Evolutionary conservation across 2,888 invertebrate genomes (phyloP), one percentile per base, ranked within the genome.

Genomic region (Dynastes tityus): DNA sequence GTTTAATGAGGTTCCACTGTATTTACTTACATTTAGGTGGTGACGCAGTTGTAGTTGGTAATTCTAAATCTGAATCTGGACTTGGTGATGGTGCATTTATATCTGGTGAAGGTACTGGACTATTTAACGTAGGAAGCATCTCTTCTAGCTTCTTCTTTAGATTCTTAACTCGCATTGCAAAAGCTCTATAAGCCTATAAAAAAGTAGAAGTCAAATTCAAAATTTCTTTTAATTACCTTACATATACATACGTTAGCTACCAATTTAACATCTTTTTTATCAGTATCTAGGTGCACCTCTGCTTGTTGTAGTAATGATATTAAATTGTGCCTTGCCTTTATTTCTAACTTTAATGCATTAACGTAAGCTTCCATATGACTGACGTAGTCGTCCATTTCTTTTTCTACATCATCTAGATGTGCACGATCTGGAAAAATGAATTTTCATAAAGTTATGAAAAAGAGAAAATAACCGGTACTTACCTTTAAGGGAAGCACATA

Each of bases 231-330:
- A 32, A 58, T 70, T 71, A 71, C n/a, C 74, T 55, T 51, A 8
- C 8, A 32, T 55, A 32, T 49, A 93, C 95, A 93, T 89, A 98
- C 98, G 91, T 96, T 97, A 79, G 96, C 96, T 37, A 98, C 98
- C 80, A 98, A 95, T 91, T 97, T 97, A 13, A 98, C 98, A 90
- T 99, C 98, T 5, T 96, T 95, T 80, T 95, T 92, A 87, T 98
- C 98, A 22, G 95, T 95, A 58, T 96, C 95, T 87, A 98, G 96
- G 89, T 96, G 97, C 80, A 94, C 93, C 84, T 95, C 95, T 3
- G 97, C 96, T 64, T 95, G 94, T 76, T 95, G 93, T 68, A 98
- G 89, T 51, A 95, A 89, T 4, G 95, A 94, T 75, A 98, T 90
- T 68, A 98, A 90, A 2, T 94, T 91, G 82, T 93, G 94, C 80